Conservation (phyloP, 1,140 invertebrate genomes). For the Campoletis sonorensis region DNA sequence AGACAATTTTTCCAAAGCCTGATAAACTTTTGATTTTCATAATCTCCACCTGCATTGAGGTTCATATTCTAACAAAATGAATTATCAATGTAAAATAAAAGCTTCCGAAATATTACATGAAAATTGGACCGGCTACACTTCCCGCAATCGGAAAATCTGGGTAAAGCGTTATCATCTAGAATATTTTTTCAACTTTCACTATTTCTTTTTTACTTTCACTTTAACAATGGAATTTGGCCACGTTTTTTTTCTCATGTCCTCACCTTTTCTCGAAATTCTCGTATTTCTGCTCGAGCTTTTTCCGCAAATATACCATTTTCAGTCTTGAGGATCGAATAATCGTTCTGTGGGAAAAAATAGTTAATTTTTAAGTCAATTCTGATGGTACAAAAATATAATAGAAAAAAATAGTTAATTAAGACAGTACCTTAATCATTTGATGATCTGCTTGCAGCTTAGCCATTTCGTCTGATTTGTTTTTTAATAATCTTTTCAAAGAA, state of each 20-base stretch:
- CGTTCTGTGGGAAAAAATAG: conserved; percentile 61
- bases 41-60: too few species aligned
- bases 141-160: too few species aligned
- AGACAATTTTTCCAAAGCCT: too few species aligned
- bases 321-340: conserved; percentile 64
- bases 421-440: conserved; percentile 61
- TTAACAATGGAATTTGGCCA: too few species aligned
- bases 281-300: conserved; percentile 62
- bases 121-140: too few species aligned
- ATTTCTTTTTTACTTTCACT: too few species aligned
- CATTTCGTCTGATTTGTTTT: conserved; percentile 61
- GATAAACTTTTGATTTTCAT: too few species aligned
- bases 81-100: too few species aligned
- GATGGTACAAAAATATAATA: conserved; percentile 21
- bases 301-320: conserved; percentile 57
- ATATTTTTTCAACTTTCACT: too few species aligned
- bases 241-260: not conserved
- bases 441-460: conserved; percentile 66
- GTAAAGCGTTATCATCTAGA: too few species aligned
- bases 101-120: too few species aligned
- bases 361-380: conserved; percentile 31
- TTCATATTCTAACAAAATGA: too few species aligned
- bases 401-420: not conserved
- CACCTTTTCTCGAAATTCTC: conserved; percentile 62
- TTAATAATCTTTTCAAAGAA: conserved; percentile 62